Conservation (phyloP, 2,797 vertebrate species). For the Stomatorhinus walkeri region DNA sequence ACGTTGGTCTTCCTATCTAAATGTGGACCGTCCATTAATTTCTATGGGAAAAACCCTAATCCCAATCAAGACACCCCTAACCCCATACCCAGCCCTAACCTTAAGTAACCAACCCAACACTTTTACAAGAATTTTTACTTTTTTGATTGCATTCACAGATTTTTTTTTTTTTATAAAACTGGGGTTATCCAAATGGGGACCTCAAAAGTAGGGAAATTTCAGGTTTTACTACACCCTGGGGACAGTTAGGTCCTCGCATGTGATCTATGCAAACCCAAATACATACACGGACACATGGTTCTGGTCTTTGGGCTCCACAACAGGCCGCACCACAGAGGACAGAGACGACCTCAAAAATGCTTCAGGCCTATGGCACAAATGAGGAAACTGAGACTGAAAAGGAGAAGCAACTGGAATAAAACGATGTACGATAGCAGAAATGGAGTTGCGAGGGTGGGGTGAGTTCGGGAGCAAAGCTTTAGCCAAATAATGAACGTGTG, state of each 20-base stretch:
- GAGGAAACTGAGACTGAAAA: not conserved
- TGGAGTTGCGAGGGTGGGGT: not conserved
- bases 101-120: not conserved
- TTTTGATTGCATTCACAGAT: no score
- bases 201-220: no score
- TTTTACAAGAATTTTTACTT: no score
- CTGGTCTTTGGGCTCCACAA: not conserved
- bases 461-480: not conserved
- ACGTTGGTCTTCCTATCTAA: not conserved
- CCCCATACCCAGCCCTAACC: no score
- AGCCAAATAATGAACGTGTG: not conserved
- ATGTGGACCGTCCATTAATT: no score
- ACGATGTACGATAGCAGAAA: not conserved
- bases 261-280: no score
- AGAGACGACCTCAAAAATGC: constrained; percentile 6
- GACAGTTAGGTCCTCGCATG: no score
- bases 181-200: no score
- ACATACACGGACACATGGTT: not conserved
- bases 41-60: no score
- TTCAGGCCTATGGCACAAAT: not conserved
- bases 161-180: no score
- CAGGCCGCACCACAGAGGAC: not conserved
- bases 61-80: no score
- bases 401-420: not conserved
- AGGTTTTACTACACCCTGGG: no score